Conservation (phyloP, 2,113 vertebrate genomes). For the Prochilodus magdalenae region DNA sequence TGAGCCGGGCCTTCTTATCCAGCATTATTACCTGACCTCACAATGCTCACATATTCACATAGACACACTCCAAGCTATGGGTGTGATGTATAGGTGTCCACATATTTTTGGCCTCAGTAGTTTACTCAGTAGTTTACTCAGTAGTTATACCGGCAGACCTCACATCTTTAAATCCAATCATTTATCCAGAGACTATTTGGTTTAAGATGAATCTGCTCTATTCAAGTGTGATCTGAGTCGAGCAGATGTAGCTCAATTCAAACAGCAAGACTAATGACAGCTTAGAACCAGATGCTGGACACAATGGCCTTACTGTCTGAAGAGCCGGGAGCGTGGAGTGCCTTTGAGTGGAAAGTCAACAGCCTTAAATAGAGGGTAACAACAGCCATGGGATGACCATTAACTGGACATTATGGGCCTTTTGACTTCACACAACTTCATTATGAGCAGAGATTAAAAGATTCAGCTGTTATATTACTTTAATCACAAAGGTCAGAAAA, state of each 20-base stretch:
- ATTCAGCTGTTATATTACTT: not conserved
- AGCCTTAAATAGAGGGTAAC: not conserved
- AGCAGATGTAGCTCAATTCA: not conserved
- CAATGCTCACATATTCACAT: too few relatives aligned
- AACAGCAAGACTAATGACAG: not conserved
- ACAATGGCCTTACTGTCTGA: not conserved
- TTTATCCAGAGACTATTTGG: too few relatives aligned
- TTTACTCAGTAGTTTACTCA: too few relatives aligned
- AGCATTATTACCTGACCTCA: too few relatives aligned
- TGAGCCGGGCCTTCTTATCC: too few relatives aligned
- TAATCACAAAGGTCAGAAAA: not conserved
- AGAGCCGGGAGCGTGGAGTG: not conserved
- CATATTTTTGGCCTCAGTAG: too few relatives aligned
- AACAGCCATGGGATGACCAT: not conserved
- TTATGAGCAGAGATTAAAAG: not conserved
- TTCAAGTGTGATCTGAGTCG: not conserved
- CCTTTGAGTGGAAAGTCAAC: conserved; percentile 15
- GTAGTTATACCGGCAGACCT: too few relatives aligned
- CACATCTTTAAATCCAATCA: not conserved
- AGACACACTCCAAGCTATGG: too few relatives aligned
- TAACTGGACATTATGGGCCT: not conserved
- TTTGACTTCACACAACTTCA: not conserved
- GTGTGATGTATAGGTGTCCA: too few relatives aligned
- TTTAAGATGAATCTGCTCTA: not conserved
- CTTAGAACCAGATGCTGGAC: not conserved